Percentiles rank a stretch among this genome's conserved stretches.
These are phyloP conservation scores for Meriones psammophilus DNA, from an alignment of 2,797 vertebrate species.

Conservation along the genomic window DNA sequence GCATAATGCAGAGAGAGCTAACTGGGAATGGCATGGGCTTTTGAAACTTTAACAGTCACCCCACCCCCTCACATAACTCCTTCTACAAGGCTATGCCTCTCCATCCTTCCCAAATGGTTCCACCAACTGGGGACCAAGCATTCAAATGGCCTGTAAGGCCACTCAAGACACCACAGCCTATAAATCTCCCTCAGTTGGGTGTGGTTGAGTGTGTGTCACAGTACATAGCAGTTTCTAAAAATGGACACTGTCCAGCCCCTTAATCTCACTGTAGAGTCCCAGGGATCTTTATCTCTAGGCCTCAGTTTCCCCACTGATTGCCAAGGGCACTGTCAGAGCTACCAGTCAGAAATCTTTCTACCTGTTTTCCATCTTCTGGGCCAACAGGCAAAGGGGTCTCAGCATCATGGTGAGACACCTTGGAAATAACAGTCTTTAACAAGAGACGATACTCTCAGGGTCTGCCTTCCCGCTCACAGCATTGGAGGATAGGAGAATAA, in stretches of 20 bases:
- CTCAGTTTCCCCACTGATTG: background rate
- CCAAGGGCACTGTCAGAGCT: background rate
- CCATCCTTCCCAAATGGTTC: background rate
- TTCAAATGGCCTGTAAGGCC: background rate
- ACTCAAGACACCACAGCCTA: too few species aligned
- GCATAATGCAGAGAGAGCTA: background rate
- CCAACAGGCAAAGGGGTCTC: background rate
- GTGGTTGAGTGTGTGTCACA: background rate
- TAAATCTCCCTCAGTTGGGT: background rate
- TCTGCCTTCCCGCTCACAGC: background rate
- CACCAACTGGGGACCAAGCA: background rate
- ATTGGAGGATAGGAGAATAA: background rate
- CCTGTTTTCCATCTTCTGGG: background rate
- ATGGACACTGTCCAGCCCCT: background rate
- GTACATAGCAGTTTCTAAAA: background rate
- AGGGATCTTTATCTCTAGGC: background rate
- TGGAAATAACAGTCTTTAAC: background rate
- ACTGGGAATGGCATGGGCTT: background rate
- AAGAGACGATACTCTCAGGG: background rate
- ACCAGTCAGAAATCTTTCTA: accelerated
- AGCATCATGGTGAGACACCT: background rate
- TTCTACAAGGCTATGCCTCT: background rate
- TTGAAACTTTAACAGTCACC: background rate
- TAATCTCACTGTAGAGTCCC: background rate
- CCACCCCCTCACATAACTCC: background rate